Base-by-base conservation (phyloP, 2,113 vertebrate genomes). In the Caretta caretta region DNA sequence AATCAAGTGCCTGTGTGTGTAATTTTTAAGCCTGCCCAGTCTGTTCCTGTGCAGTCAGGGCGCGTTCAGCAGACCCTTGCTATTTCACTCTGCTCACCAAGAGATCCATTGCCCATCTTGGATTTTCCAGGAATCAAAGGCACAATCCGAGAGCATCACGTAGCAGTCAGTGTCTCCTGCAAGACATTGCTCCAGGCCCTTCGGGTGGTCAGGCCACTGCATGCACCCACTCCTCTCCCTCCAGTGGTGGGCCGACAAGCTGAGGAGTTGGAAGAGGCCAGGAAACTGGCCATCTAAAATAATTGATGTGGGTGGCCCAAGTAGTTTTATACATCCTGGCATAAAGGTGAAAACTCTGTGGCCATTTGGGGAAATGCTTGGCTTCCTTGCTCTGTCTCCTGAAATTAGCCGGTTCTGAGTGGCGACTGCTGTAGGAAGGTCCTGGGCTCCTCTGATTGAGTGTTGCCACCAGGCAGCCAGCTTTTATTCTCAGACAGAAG, bases 391-490 rank as follows among this genome's bases (percentile, higher is more conserved):
- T 90, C 81, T 80, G 84, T 87, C 83, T 72, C n/a, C 78, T 17
- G 88, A 80, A 82, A 78, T 83, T 90, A 14, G 62, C 62, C 7
- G 14, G 89, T 87, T 83, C 38, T 78, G 76, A 94, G 59, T 78
- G 78, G 86, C 92, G 84, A 80, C 80, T 72, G 69, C 93, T 62
- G 84, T 88, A 92, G 90, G 87, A 93, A 93, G 53, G 83, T 62
- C 85, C 87, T 90, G 56, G 49, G 81, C 87, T 75, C 65, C 92
- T 92, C 95, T 95, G 62, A 29, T 31, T 12, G 13, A 35, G 14
- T 17, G n/a, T 94, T 94, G 90, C 93, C 93, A 83, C 14, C 79
- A 83, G 57, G 57, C 12, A 2, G 57, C 57, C 10, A 1, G 1
- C 24, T 65, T 12, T 13, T 72, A 35, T 69, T n/a, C 62, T n/a